phyloP scores from a whole-genome alignment of 1,140 invertebrate species.

The Ruditapes philippinarum region DNA sequence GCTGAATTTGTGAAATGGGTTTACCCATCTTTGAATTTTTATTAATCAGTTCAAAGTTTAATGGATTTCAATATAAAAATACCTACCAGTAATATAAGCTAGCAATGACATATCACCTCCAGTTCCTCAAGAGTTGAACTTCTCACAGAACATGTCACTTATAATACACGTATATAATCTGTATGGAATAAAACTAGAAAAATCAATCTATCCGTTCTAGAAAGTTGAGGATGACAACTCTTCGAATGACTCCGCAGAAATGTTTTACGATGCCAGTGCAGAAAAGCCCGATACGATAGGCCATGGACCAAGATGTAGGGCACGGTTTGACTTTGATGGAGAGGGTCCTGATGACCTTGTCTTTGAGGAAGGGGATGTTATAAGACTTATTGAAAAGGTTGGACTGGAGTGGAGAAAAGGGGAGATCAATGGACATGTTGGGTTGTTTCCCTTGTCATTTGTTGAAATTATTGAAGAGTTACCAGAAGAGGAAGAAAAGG shows the following conservation, averaged over 20 bases:
- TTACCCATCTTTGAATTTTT: too few species aligned
- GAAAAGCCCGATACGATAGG: constrained; percentile 73
- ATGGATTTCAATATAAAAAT: too few species aligned
- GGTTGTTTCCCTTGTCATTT: constrained; percentile 94
- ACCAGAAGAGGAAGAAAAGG: constrained; percentile 46
- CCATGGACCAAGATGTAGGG: constrained; percentile 85
- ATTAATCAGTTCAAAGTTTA: too few species aligned
- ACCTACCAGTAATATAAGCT: too few species aligned
- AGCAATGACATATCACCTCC: too few species aligned
- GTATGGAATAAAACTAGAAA: too few species aligned
- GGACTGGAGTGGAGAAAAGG: constrained; percentile 95
- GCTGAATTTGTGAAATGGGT: too few species aligned
- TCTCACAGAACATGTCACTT: too few species aligned
- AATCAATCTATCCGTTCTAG: too few species aligned
- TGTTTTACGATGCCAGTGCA: constrained; percentile 34
- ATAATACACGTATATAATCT: too few species aligned
- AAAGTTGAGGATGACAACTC: constrained; percentile 18
- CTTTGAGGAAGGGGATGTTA: constrained; percentile 90
- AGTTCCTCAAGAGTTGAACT: too few species aligned
- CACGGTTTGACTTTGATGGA: constrained; percentile 89
- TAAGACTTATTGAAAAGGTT: constrained; percentile 91
- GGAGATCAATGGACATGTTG: constrained; percentile 90
- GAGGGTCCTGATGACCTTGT: constrained; percentile 89
- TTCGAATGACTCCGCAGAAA: constrained; percentile 45
- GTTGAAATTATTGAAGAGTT: constrained; percentile 88